These are phyloP conservation scores for Smutsia gigantea DNA, from an alignment of 2,797 vertebrate species.

Conservation along the genomic window DNA sequence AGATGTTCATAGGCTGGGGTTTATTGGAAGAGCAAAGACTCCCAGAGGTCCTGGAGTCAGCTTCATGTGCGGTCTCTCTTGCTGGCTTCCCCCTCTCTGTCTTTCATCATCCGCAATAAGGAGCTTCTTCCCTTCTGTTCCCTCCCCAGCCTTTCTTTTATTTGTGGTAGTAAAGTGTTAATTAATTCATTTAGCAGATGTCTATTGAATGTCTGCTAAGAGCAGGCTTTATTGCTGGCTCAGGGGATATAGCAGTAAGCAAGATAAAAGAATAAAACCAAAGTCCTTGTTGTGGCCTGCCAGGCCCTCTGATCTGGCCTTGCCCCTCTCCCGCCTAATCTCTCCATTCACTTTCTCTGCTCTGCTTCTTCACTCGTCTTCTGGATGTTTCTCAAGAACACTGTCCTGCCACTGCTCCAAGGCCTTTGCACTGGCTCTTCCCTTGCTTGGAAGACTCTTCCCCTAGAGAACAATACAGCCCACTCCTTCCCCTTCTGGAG, in stretches of 20 bases:
- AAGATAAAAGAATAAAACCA: background rate
- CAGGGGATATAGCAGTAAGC: background rate
- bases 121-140: background rate
- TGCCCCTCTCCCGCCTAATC: rapidly evolving
- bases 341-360: background rate
- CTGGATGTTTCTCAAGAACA: background rate
- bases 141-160: background rate
- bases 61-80: conserved; percentile 60
- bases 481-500: background rate
- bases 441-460: background rate
- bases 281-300: rapidly evolving
- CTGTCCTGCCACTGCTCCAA: background rate
- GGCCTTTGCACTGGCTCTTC: background rate
- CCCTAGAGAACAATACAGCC: background rate
- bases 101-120: background rate
- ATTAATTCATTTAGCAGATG: background rate
- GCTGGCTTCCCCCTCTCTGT: background rate
- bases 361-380: background rate
- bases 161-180: background rate
- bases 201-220: background rate
- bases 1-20: conserved; percentile 4
- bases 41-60: conserved; percentile 31
- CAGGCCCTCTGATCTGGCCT: background rate
- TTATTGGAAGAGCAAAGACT: background rate
- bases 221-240: background rate